Conservation (phyloP, 2,888 invertebrate genomes). For the Branchellion lobata region DNA sequence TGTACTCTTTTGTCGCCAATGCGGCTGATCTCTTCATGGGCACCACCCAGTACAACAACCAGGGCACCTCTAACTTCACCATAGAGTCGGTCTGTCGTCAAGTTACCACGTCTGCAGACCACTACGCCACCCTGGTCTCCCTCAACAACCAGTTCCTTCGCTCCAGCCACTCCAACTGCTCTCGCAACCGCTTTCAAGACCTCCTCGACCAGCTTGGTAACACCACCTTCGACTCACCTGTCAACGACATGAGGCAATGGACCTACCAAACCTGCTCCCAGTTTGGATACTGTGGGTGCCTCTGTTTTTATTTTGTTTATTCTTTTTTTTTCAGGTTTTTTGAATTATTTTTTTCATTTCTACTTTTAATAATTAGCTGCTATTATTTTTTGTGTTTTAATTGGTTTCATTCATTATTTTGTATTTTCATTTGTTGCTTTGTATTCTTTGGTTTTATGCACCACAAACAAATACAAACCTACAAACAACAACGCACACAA, state of each 20-base stretch:
- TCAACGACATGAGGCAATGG: conserved; percentile 53
- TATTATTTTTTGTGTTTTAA: too few relatives aligned
- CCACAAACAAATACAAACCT: too few relatives aligned
- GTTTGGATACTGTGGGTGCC: conserved; percentile 55
- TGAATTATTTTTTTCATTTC: not conserved
- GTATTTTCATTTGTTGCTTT: too few relatives aligned
- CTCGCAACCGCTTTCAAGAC: conserved; percentile 53
- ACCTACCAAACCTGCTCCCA: conserved; percentile 56
- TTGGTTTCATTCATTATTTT: too few relatives aligned
- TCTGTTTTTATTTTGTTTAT: not conserved
- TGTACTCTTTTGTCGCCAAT: conserved; percentile 53
- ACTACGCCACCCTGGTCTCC: conserved; percentile 51
- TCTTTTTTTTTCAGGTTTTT: not conserved
- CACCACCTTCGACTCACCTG: conserved; percentile 50
- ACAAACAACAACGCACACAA: too few relatives aligned
- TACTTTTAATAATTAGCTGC: not conserved
- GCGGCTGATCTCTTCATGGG: conserved; percentile 54
- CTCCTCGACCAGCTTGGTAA: conserved; percentile 52
- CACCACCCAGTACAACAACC: conserved; percentile 55
- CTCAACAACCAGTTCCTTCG: conserved; percentile 49
- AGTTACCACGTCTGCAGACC: conserved; percentile 51
- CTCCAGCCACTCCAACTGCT: conserved; percentile 50
- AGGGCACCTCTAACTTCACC: conserved; percentile 47
- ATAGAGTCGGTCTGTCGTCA: conserved; percentile 51
- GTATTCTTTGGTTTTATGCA: too few relatives aligned